These are phyloP conservation scores for Leucosticte australis DNA, from an alignment of 2,113 vertebrate species.

Conservation along the genomic window DNA sequence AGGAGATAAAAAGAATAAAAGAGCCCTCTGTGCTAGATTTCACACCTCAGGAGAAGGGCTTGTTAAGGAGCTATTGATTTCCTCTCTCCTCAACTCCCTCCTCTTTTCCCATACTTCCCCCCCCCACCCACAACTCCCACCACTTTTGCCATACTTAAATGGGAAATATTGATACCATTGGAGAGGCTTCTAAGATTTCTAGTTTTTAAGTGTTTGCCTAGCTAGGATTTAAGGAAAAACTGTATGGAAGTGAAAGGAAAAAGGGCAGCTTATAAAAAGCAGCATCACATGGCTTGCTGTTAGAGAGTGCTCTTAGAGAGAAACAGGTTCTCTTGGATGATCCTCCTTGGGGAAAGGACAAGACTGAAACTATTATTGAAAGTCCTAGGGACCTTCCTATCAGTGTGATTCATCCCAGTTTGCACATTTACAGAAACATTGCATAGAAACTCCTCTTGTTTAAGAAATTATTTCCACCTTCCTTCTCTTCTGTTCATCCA, in stretches of 20 bases:
- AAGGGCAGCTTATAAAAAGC: neutral
- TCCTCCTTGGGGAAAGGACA: neutral
- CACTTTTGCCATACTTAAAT: conserved; percentile 18
- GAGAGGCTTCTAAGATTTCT: neutral
- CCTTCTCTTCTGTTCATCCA: neutral
- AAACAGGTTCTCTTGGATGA: neutral
- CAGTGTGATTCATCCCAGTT: neutral
- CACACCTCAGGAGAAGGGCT: neutral
- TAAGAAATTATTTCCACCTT: neutral
- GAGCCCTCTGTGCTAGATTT: neutral
- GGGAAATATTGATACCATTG: neutral
- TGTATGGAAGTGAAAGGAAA: neutral
- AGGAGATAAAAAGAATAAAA: conserved; percentile 15
- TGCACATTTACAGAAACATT: neutral
- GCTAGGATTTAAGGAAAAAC: neutral
- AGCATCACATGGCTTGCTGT: neutral
- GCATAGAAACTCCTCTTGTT: neutral
- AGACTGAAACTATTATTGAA: neutral
- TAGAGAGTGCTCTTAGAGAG: neutral
- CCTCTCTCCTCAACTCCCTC: neutral
- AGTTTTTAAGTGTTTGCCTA: neutral
- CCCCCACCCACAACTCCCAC: neutral
- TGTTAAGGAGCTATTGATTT: neutral
- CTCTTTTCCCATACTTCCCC: neutral
- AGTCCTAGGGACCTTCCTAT: neutral